These are phyloP conservation scores for Carapus acus DNA, from an alignment of 2,797 vertebrate genomes.

Conservation along the genomic window DNA sequence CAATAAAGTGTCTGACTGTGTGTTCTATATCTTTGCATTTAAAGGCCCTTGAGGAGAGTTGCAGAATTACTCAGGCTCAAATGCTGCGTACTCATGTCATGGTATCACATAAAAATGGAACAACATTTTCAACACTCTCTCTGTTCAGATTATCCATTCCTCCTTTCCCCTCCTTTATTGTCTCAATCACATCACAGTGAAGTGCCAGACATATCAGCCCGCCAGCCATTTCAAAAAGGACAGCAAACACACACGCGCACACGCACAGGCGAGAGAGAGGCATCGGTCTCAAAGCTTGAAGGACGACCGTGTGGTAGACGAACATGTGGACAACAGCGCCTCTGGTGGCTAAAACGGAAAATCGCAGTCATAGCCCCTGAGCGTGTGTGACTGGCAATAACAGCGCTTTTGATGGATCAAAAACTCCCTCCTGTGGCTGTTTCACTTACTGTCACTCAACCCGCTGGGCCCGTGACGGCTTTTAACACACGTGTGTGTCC, in stretches of 20 bases:
- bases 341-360: constrained; percentile 21
- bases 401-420: constrained; percentile 15
- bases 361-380: background rate
- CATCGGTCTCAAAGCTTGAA: constrained; percentile 23
- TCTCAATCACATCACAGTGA: constrained; percentile 39
- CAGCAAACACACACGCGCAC: background rate
- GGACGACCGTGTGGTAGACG: constrained; percentile 3
- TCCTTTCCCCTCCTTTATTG: constrained; percentile 25
- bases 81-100: too few relatives aligned
- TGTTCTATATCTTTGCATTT: too few relatives aligned
- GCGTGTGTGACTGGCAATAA: constrained; percentile 4
- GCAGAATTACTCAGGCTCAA: too few relatives aligned
- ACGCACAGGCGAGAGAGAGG: too few relatives aligned
- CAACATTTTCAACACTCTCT: too few relatives aligned
- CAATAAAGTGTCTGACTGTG: too few relatives aligned
- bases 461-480: constrained; percentile 10
- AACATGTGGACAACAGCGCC: constrained; percentile 45
- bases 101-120: too few relatives aligned
- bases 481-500: constrained; percentile 6
- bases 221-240: constrained; percentile 25
- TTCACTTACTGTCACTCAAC: constrained; percentile 15
- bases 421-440: constrained; percentile 11
- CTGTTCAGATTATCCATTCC: constrained; percentile 29
- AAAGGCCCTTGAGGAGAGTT: too few relatives aligned
- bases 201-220: constrained; percentile 20